Conservation (phyloP, 2,113 vertebrate genomes). For the Regulus satrapa region DNA sequence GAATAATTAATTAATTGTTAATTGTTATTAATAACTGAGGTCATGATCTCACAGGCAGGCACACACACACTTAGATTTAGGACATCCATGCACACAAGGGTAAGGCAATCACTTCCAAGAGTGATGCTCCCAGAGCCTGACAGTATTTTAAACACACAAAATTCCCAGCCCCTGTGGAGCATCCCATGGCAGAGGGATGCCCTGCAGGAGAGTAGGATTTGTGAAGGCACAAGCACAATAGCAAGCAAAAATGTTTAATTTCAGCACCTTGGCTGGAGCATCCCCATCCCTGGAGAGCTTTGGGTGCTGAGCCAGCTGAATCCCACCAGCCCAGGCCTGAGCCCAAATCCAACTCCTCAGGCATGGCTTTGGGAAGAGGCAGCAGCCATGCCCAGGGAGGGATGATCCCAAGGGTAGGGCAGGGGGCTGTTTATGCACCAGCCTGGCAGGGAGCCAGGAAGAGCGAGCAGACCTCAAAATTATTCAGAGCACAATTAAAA, state of each 20-base stretch:
- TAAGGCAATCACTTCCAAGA: not conserved
- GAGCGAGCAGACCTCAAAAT: not conserved
- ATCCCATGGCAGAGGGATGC: accelerated
- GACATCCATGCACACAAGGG: accelerated
- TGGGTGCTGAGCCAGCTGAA: not conserved
- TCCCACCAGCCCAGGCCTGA: not conserved
- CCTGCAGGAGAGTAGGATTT: not conserved
- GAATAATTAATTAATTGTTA: slow-evolving; percentile 58
- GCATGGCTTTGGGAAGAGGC: not conserved
- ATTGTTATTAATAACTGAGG: slow-evolving; percentile 29
- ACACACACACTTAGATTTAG: not conserved
- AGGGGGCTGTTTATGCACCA: not conserved
- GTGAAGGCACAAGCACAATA: not conserved
- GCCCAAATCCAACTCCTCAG: accelerated
- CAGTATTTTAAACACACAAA: not conserved
- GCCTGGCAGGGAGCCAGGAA: not conserved
- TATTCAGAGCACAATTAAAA: not conserved
- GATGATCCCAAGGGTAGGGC: not conserved
- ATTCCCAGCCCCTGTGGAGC: not conserved
- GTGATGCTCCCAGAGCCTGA: not conserved
- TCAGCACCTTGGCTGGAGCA: not conserved
- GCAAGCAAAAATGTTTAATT: not conserved
- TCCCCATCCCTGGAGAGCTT: not conserved
- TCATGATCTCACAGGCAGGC: not conserved
- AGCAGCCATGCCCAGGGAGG: not conserved